Conservation (phyloP, 2,888 invertebrate genomes). For the Erebia aethiops region DNA sequence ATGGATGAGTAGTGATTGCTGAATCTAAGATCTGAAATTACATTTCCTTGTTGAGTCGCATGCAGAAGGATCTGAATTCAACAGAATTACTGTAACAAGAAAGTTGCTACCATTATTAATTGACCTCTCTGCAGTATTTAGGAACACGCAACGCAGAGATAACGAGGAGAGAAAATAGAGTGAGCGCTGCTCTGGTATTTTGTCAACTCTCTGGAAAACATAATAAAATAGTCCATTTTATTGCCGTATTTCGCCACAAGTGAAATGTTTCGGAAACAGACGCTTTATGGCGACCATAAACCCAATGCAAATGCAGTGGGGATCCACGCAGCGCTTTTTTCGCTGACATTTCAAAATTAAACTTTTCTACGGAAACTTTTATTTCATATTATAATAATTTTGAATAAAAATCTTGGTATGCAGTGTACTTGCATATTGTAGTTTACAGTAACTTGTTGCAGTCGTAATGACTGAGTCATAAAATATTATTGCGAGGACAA, state of each 20-base stretch:
- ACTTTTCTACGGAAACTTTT: background rate
- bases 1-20: no score
- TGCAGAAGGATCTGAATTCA: no score
- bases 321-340: conserved; percentile 13
- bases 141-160: no score
- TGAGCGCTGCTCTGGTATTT: no score
- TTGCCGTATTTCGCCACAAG: conserved; percentile 21
- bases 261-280: conserved; percentile 32
- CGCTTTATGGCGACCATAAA: conserved; percentile 31
- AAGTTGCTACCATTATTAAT: no score
- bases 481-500: background rate
- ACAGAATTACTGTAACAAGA: no score
- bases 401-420: conserved; percentile 3
- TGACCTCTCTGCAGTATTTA: no score
- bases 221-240: conserved; percentile 18
- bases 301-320: conserved; percentile 25
- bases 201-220: conserved; percentile 4
- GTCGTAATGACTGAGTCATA: background rate
- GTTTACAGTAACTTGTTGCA: background rate
- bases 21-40: no score
- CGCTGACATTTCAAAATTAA: background rate
- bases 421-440: background rate
- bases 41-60: no score
- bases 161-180: no score
- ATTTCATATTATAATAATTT: conserved; percentile 10